Base-by-base conservation (phyloP, 2,797 vertebrate genomes). In the Acestrorhynchus altus region DNA sequence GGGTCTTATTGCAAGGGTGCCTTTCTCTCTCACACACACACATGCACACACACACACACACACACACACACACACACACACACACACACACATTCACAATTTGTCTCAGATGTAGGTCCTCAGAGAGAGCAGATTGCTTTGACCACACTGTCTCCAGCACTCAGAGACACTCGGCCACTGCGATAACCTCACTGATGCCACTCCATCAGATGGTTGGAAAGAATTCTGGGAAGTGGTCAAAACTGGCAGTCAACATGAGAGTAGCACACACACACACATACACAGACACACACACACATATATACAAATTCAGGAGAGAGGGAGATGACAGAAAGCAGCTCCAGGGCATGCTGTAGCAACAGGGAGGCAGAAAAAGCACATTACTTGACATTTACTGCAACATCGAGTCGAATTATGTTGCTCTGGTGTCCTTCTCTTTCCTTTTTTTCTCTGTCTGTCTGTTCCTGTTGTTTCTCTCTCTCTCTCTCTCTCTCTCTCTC, bases 301-400 rank as follows among this genome's bases (percentile, higher is more conserved):
- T 76, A 77, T 64, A 70, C 72, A 69, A 52, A 42, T 57, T 70
- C 42, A 75, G 15, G 15, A 46, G 12, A 64, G 5, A 61, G 16
- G n/a, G 8, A 42, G 18, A 56, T n/a, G 63, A 46, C 60, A 52
- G 35, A 42, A 42, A 54, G 35, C n/a, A 60, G 47, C 67, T 49
- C 64, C 40, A 20, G 61, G 59, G 52, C 60, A 49, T 39, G 44
- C 46, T 70, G 52, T 46, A 46, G 51, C 61, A 67, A 44, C 31
- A 73, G 49, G 42, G 26, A 78, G 47, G 39, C 68, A 78, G 68
- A 44, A 57, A 66, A 73, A 73, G 61, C 60, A 83, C 77, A 82
- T 81, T 77, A 83, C 76, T 82, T 86, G 84, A 74, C 81, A 87
- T 83, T 83, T 86, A 84, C 81, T 82, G 80, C 80, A 67, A 77